Evolutionary conservation across 1,140 invertebrate genomes (phyloP).

Genomic region (Drosophila carrolli): DNA sequence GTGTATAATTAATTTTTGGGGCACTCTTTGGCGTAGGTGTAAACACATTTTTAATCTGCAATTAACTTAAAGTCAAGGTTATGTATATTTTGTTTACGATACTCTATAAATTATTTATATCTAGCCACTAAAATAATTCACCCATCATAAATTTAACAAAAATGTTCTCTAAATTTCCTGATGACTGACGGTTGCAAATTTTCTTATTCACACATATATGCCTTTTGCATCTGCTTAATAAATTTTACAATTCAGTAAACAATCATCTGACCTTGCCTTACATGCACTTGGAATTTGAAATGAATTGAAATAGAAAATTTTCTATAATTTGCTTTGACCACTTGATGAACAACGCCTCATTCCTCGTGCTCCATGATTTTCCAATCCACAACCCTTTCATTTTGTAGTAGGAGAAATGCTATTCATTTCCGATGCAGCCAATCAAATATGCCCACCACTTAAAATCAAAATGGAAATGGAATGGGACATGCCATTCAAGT

Average conservation of each 20-base stretch:
- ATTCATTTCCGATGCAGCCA: slow-evolving; percentile 40
- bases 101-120: no score
- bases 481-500: slow-evolving; percentile 10
- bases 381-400: neutral
- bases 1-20: slow-evolving; percentile 48
- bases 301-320: slow-evolving; percentile 41
- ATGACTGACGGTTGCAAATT: neutral
- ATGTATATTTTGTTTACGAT: no score
- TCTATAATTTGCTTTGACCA: slow-evolving; percentile 27
- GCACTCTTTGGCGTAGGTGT: slow-evolving; percentile 2
- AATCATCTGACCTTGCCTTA: slow-evolving; percentile 32
- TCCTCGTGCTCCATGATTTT: neutral
- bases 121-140: neutral
- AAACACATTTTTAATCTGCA: slow-evolving; percentile 10
- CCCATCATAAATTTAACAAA: neutral
- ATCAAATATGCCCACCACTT: slow-evolving; percentile 20
- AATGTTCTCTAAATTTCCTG: neutral
- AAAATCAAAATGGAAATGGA: slow-evolving; percentile 19
- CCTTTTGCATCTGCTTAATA: neutral
- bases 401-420: slow-evolving; percentile 7
- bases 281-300: slow-evolving; percentile 37
- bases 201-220: neutral
- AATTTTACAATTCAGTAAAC: slow-evolving; percentile 37
- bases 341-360: slow-evolving; percentile 2
- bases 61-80: slow-evolving; percentile 26